These are phyloP conservation scores for Standfussiana lucernea DNA, from an alignment of 2,888 invertebrate genomes.

Conservation along the genomic window DNA sequence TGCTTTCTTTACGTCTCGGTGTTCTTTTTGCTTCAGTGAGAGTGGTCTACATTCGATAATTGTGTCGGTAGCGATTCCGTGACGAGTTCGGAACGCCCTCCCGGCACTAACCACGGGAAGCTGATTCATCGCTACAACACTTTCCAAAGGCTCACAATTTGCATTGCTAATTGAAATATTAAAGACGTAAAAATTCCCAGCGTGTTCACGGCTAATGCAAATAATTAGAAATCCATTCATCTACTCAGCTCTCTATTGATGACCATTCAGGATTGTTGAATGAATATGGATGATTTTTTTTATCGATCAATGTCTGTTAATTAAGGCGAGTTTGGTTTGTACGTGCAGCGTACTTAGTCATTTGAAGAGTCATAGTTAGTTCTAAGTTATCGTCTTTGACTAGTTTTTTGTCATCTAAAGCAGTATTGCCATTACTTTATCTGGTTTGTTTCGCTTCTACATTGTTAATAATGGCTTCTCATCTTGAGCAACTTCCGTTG, in stretches of 20 bases:
- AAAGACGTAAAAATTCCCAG: constrained; percentile 62
- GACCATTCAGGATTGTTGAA: constrained; percentile 60
- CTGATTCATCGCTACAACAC: constrained; percentile 67
- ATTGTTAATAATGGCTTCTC: constrained; percentile 22
- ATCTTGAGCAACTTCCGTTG: constrained; percentile 22
- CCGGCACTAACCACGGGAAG: constrained; percentile 72
- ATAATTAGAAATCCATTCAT: constrained; percentile 71
- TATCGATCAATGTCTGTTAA: constrained; percentile 55
- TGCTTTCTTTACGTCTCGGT: constrained; percentile 88
- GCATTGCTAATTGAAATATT: constrained; percentile 70
- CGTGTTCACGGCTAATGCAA: constrained; percentile 64
- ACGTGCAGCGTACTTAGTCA: constrained; percentile 45
- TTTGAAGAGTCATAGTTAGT: constrained; percentile 23
- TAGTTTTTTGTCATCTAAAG: constrained; percentile 38
- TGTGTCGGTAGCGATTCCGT: constrained; percentile 87
- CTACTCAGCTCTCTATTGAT: constrained; percentile 58
- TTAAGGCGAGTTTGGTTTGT: constrained; percentile 44
- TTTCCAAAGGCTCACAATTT: constrained; percentile 66
- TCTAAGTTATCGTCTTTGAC: constrained; percentile 24
- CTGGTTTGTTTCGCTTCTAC: constrained; percentile 15
- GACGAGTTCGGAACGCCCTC: constrained; percentile 81
- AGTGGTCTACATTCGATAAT: constrained; percentile 90
- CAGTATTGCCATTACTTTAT: constrained; percentile 19
- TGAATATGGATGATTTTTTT: constrained; percentile 66
- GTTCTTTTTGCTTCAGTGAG: constrained; percentile 90